Base-by-base conservation (phyloP, 2,113 vertebrate species). In the Megaleporinus macrocephalus region DNA sequence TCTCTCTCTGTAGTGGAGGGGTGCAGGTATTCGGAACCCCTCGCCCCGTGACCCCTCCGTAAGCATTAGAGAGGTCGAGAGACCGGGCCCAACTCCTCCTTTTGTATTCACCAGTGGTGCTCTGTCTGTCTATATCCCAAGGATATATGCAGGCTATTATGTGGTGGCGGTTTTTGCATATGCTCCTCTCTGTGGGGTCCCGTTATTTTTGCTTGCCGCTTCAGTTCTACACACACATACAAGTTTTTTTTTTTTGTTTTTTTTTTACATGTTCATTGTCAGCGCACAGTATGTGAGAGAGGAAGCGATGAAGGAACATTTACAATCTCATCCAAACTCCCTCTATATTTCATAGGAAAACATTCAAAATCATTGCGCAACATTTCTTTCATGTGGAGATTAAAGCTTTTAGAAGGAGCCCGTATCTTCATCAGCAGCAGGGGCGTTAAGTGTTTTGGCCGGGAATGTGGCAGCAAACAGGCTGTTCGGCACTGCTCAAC, bases 41-140 rank as follows among this genome's bases (percentile, higher is more conserved):
- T 16, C 3, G 41, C 78, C 71, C 59, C 41, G 53, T 82, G 76
- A 71, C 85, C 81, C n/a, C 63, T 73, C 74, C 80, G 81, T 80
- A 80, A 77, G 78, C 81, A 80, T 83, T 83, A 86, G 77, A 18
- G 30, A 59, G 29, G 47, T 51, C 15, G 49, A 26, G 69, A 72
- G 84, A 79, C 65, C n/a, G n/a, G 73, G 77, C 41, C 62, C 73
- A 62, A 76, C 53, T 53, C 49, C 81, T 80, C 57, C 57, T 83
- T 86, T 86, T 80, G 78, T 86, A 86, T 86, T 86, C 85, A 86
- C 85, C 76, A 79, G 63, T 80, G 85, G 81, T 57, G 75, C 69
- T 75, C 55, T 61, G 47, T 75, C 55, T 61, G 47, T 77, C 71
- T 80, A 80, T 86, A 83, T 86, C 81, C 81, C 63, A 77, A 72